Base-by-base conservation (phyloP, 2,797 vertebrate species). In the Champsocephalus esox region DNA sequence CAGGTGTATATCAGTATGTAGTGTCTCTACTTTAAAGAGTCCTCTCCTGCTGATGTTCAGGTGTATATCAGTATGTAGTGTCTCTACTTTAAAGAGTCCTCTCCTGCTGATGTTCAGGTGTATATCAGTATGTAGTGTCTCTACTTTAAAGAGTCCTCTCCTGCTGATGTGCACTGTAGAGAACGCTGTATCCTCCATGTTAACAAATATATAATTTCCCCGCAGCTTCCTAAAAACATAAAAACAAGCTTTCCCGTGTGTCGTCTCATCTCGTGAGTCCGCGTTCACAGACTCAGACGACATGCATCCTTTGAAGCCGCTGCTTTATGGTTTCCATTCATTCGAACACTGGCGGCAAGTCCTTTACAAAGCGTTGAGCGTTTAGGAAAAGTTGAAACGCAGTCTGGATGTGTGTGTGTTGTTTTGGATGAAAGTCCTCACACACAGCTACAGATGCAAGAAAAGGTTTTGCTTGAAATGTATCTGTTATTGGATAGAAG, bases 181-280 rank as follows among this genome's bases (percentile, higher is more conserved):
- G 54, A 70, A 60, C 5, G 41, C 2, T 50, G 7, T 9, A 16
- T 43, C 24, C 50, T 67, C 11, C 65, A 68, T 52, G 64, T 73
- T 43, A 54, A 57, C 76, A 61, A 66, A 43, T 28, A 28, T 77
- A 80, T 73, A 3, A 79, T 79, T 65, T 82, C 56, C 38, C 62
- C 43, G 32, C 64, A 58, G 51, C 62, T 84, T 68, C 45, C 64
- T 73, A 67, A 38, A 38, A 28, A 28, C 1, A 38, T 38, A 38
- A 60, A 77, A 83, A 84, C 61, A 81, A 79, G 78, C 80, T 45
- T 67, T 48, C 58, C 59, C 68, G 69, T 0, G 63, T 86, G 88
- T 91, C 75, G 89, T 87, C 78, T 81, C 70, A 51, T 79, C 65
- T 87, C 70, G 67, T 81, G 56, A 70, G 66, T 77, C 44, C 66